Evolutionary conservation across 2,797 vertebrate genomes (phyloP).

Genomic region (Rhinella marina): DNA sequence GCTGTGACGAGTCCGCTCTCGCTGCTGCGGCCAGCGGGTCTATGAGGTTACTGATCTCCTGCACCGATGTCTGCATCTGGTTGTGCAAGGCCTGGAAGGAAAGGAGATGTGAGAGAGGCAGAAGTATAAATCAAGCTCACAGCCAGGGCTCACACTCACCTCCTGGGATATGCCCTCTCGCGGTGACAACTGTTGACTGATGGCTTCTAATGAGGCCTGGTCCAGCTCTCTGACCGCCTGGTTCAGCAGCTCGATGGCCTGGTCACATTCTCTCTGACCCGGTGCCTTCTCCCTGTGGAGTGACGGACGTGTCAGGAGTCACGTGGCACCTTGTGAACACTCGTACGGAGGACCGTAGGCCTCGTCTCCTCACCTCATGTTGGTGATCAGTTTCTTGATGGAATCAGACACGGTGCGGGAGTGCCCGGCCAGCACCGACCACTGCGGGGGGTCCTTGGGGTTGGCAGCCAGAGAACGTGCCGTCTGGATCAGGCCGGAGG

Average conservation of each 20-base stretch:
- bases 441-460: slow-evolving; percentile 94
- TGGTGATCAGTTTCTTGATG: slow-evolving; percentile 98
- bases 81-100: slow-evolving; percentile 86
- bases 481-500: slow-evolving; percentile 94
- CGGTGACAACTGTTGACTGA: slow-evolving; percentile 93
- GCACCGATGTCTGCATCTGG: slow-evolving; percentile 95
- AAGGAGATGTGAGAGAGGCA: not conserved
- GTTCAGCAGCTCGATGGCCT: slow-evolving; percentile 91
- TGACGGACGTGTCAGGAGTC: not conserved
- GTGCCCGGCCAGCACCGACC: slow-evolving; percentile 94
- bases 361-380: slow-evolving; percentile 86
- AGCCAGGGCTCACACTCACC: slow-evolving; percentile 71
- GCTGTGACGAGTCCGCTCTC: slow-evolving; percentile 89
- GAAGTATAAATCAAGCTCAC: not conserved
- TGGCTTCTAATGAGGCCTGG: slow-evolving; percentile 93
- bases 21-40: slow-evolving; percentile 91
- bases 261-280: slow-evolving; percentile 93
- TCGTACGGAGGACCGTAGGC: too few relatives aligned
- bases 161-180: slow-evolving; percentile 96
- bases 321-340: fast-evolving
- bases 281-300: slow-evolving; percentile 92
- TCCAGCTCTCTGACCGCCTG: slow-evolving; percentile 93
- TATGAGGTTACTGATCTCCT: slow-evolving; percentile 95
- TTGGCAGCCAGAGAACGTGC: slow-evolving; percentile 95
- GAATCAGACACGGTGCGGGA: slow-evolving; percentile 96